Evolutionary conservation across 2,797 vertebrate genomes (phyloP).

Genomic region (Eupleurogrammus muticus): DNA sequence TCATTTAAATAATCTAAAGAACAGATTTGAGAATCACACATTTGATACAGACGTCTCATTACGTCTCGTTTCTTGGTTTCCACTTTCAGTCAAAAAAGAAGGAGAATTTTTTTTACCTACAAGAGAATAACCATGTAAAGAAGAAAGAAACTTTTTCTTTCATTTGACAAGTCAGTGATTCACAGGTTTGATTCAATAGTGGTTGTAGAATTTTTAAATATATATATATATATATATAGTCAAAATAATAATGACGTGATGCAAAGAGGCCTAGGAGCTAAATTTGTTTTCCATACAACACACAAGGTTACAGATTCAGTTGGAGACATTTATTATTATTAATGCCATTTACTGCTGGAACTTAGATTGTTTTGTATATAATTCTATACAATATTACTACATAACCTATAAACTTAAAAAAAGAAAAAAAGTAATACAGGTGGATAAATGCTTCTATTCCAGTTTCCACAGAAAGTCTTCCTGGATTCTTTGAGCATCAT

Average conservation of each 20-base stretch:
- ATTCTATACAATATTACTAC: background rate
- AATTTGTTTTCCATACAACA: background rate
- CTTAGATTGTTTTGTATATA: background rate
- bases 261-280: no score
- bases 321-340: background rate
- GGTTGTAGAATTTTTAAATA: background rate
- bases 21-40: no score
- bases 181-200: background rate
- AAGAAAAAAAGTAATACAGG: background rate
- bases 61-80: no score
- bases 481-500: background rate
- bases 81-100: no score
- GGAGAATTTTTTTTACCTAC: no score
- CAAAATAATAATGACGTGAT: background rate
- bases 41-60: background rate
- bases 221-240: no score
- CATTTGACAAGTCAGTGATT: no score
- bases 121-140: background rate
- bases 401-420: background rate
- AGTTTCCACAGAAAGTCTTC: constrained; percentile 13
- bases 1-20: background rate
- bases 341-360: background rate
- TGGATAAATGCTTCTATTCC: constrained; percentile 9
- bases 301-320: background rate
- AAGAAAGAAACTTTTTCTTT: no score